Evolutionary conservation across 2,113 vertebrate species (phyloP).

Genomic region (Muscicapa adusta): DNA sequence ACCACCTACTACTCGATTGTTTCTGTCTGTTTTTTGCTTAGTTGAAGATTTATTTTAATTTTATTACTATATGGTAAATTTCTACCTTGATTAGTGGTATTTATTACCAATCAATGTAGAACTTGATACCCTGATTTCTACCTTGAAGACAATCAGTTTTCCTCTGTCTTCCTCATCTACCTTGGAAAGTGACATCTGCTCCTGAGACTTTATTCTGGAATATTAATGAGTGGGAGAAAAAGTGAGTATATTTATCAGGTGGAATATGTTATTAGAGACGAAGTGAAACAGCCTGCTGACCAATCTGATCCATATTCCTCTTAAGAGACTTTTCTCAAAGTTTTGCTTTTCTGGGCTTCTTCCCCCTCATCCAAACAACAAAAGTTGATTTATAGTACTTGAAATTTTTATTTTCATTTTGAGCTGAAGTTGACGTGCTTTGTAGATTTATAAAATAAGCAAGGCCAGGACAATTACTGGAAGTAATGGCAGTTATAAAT

Average conservation of each 20-base stretch:
- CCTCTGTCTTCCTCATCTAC: neutral
- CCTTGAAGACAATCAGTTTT: neutral
- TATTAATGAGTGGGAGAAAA: neutral
- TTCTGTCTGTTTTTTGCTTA: neutral
- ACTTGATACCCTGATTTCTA: neutral
- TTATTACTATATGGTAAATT: neutral
- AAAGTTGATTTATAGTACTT: neutral
- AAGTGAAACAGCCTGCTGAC: neutral
- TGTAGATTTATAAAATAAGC: neutral
- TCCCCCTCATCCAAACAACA: neutral
- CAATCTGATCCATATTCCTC: neutral
- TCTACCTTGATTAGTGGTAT: neutral
- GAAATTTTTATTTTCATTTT: neutral
- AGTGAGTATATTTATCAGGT: accelerated
- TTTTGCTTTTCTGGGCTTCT: neutral
- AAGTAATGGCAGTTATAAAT: neutral
- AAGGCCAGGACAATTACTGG: neutral
- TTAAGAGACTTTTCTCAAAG: neutral
- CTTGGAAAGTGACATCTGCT: neutral
- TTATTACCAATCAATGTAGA: neutral
- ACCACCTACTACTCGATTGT: neutral
- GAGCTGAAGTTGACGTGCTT: neutral
- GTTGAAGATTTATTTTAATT: neutral
- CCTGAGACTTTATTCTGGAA: neutral
- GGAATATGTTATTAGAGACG: neutral